Base-by-base conservation (phyloP, 2,797 vertebrate species). In the Rhabdophis nuchalis region DNA sequence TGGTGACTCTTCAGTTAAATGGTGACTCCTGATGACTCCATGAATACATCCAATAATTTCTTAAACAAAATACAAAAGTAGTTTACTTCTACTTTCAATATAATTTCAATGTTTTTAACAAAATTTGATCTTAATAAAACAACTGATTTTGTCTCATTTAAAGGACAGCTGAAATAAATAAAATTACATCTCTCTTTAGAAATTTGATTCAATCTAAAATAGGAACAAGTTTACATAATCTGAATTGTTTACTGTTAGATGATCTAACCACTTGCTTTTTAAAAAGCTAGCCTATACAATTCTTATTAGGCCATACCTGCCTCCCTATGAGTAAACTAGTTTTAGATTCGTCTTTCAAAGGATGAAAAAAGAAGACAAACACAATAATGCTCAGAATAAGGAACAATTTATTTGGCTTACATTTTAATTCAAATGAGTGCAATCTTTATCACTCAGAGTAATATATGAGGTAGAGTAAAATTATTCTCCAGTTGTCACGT, bases 131-230 rank as follows among this genome's bases (percentile, higher is more conserved):
- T 90, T 88, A 46, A 14, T 53, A 68, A 90, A 41, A 27, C 50
- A 91, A 58, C 2, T 8, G 86, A 12, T 91, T 91, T 87, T 94
- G 53, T 82, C 7, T 9, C 52, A 93, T 93, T 89, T 86, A 91
- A 1, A 5, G 12, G 2, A 86, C 1, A 60, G 32, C 91, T 91
- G 6, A 50, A 54, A 25, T 32, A 23, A 85, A 58, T 85, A 90
- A 60, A 86, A 85, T 85, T 7, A 16, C 23, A 53, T 32, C 9
- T 10, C 32, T 23, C 12, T 7, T 89, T 56, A 41, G 29, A 89
- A 54, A 8, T 86, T 5, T n/a, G 7, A 54, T 18, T 86, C 52
- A 86, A 20, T 72, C 16, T 72, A 72, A 72, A 72, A 72, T 72
- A 36, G 14, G 64, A 68, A 72, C n/a, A n/a, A 36, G 16, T 36